phyloP scores from a whole-genome alignment of 2,888 invertebrate genomes.

The Anorthoa munda region DNA sequence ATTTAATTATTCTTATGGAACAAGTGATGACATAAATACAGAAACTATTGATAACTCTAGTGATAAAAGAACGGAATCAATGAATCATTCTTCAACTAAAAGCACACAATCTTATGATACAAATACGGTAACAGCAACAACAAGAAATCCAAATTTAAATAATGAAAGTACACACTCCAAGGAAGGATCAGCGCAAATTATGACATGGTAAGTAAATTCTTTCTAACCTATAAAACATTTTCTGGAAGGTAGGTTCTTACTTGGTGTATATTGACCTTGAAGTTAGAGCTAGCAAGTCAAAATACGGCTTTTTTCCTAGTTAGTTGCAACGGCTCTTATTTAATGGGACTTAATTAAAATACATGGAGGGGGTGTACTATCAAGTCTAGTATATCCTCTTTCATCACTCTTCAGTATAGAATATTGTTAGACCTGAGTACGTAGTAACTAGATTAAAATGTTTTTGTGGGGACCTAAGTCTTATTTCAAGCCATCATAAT shows the following conservation, averaged over 20 bases:
- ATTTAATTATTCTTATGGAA: constrained; percentile 15
- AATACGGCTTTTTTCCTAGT: too few species aligned
- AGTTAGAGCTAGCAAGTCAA: too few species aligned
- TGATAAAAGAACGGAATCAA: background rate
- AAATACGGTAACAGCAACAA: background rate
- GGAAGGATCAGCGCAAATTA: background rate
- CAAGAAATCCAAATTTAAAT: background rate
- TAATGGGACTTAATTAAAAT: too few species aligned
- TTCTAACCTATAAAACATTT: background rate
- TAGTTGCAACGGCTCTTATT: too few species aligned
- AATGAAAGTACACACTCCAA: background rate
- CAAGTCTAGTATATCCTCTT: background rate
- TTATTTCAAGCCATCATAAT: too few species aligned
- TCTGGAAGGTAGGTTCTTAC: background rate
- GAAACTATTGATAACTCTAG: background rate
- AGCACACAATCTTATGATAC: background rate
- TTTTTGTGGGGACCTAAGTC: too few species aligned
- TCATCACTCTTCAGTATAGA: background rate
- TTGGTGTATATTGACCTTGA: background rate
- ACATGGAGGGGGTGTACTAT: too few species aligned
- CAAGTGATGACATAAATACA: background rate
- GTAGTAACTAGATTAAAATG: background rate
- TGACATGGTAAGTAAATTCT: constrained; percentile 35
- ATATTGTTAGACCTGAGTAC: background rate
- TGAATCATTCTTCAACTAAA: background rate